Percentiles rank a stretch among this genome's conserved stretches.
phyloP scores from a whole-genome alignment of 2,797 vertebrate genomes.

The Acomys russatus region DNA sequence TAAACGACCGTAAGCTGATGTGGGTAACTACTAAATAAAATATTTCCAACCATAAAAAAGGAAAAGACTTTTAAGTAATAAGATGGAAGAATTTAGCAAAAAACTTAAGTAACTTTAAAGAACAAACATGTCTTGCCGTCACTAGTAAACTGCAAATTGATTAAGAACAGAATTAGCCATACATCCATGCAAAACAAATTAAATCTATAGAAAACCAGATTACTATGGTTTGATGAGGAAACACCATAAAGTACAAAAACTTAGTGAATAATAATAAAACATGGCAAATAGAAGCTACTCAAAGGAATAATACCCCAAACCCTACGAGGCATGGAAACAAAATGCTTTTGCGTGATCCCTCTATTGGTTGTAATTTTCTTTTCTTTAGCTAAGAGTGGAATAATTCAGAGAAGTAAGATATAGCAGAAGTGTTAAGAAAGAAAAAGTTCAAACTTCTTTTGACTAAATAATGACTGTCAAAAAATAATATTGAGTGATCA shows the following conservation, averaged over 20 bases:
- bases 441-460: not conserved
- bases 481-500: not conserved
- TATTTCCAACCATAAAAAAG: slow-evolving; percentile 48
- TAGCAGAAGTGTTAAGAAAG: not conserved
- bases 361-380: not conserved
- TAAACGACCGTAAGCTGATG: not conserved
- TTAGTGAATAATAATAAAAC: not conserved
- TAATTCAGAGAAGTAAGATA: not conserved
- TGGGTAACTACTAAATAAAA: not conserved
- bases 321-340: not conserved
- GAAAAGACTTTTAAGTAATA: not conserved
- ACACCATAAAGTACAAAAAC: not conserved
- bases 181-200: slow-evolving; percentile 34
- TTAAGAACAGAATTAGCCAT: not conserved
- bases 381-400: not conserved
- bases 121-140: not conserved
- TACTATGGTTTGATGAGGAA: slow-evolving; percentile 12
- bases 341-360: not conserved
- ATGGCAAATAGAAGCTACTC: not conserved
- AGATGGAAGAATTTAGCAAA: not conserved
- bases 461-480: slow-evolving; percentile 7
- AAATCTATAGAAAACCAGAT: not conserved
- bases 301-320: not conserved
- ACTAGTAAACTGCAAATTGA: not conserved
- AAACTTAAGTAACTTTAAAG: not conserved